Evolutionary conservation across 2,113 vertebrate species (phyloP).

Genomic region (Thamnaconus septentrionalis): DNA sequence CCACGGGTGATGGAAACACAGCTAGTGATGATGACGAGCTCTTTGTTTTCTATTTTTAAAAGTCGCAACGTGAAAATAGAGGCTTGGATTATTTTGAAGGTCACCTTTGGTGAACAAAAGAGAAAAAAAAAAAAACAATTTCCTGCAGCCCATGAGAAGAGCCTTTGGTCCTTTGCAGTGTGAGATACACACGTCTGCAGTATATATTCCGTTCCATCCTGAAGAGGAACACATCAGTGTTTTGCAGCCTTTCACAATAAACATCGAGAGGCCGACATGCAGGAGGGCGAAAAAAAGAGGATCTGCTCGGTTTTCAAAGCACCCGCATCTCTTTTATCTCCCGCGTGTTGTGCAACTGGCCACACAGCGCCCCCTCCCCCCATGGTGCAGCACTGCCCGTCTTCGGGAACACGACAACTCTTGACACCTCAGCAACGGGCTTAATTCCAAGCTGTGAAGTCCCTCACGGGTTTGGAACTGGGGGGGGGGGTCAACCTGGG

Average conservation of each 20-base stretch:
- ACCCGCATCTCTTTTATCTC: slow-evolving; percentile 29
- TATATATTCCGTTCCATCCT: no score
- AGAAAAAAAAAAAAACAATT: no score
- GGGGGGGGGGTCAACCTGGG: slow-evolving; percentile 61
- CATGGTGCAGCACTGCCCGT: slow-evolving; percentile 33
- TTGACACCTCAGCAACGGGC: slow-evolving; percentile 70
- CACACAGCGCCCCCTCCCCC: slow-evolving; percentile 30
- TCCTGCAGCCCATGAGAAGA: no score
- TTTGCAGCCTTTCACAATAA: slow-evolving; percentile 32
- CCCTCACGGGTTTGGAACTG: slow-evolving; percentile 70
- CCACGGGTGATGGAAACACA: no score
- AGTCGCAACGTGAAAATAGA: no score
- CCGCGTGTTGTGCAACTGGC: slow-evolving; percentile 38
- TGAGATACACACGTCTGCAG: no score
- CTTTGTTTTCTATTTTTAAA: no score
- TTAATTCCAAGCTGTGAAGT: slow-evolving; percentile 76
- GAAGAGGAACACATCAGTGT: background rate
- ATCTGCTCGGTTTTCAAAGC: slow-evolving; percentile 26
- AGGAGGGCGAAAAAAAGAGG: slow-evolving; percentile 1
- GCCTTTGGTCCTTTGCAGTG: no score
- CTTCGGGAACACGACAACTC: slow-evolving; percentile 55
- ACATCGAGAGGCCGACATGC: slow-evolving; percentile 22
- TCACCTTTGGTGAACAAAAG: no score
- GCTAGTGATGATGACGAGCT: no score
- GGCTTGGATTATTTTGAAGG: no score